Conservation (phyloP, 2,113 vertebrate genomes). For the Numida meleagris region DNA sequence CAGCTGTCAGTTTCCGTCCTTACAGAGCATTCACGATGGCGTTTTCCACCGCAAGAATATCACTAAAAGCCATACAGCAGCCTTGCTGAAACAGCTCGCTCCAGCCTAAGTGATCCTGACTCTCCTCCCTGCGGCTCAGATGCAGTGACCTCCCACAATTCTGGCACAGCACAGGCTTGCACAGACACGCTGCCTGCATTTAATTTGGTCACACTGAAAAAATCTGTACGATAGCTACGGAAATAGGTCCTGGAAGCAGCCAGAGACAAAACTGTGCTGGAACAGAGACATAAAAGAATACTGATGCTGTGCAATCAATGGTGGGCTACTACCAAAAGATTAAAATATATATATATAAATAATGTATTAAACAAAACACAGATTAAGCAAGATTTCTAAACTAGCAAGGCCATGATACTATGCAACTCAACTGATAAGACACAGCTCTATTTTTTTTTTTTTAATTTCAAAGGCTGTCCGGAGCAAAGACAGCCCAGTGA, state of each 20-base stretch:
- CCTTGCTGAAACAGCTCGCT: background rate
- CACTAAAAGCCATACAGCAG: background rate
- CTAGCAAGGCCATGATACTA: background rate
- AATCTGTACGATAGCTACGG: background rate
- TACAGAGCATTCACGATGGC: background rate
- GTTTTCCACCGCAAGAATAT: background rate
- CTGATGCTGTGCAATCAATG: background rate
- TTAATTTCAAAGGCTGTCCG: slow-evolving; percentile 23
- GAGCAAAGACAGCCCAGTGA: background rate
- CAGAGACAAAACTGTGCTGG: background rate
- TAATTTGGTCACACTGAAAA: background rate
- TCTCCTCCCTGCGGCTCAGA: background rate
- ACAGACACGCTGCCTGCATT: background rate
- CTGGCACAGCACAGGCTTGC: background rate
- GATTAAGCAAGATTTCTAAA: background rate
- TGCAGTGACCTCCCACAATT: background rate
- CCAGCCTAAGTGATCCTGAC: background rate
- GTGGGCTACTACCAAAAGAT: background rate
- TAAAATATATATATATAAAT: background rate
- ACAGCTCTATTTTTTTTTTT: background rate
- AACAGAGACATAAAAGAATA: background rate
- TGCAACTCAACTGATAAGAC: background rate
- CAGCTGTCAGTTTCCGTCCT: background rate
- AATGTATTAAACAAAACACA: background rate
- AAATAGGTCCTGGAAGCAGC: background rate